These are phyloP conservation scores for Phaonia tiefii DNA, from an alignment of 2,888 invertebrate species.

Conservation along the genomic window DNA sequence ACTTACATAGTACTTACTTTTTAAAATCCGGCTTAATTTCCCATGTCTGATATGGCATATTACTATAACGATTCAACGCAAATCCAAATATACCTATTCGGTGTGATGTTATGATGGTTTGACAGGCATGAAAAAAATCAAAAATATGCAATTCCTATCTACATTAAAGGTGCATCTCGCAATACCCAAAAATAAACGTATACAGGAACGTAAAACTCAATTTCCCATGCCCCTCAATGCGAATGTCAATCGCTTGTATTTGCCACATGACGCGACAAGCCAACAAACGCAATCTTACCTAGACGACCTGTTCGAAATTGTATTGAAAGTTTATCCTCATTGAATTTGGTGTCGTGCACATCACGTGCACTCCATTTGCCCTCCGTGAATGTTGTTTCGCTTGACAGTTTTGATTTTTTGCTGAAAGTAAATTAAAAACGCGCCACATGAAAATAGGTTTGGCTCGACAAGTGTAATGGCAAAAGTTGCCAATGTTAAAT, in stretches of 20 bases:
- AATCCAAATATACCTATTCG: slow-evolving; percentile 85
- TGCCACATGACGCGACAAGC: no score
- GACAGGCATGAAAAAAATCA: slow-evolving; percentile 27
- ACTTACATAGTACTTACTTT: slow-evolving; percentile 73
- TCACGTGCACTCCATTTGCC: slow-evolving; percentile 87
- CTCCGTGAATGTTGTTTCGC: slow-evolving; percentile 70
- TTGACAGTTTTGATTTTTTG: slow-evolving; percentile 70
- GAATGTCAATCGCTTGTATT: background rate
- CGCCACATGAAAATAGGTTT: background rate
- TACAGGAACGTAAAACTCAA: background rate
- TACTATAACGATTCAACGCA: slow-evolving; percentile 87
- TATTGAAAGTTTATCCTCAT: slow-evolving; percentile 90
- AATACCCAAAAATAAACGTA: background rate
- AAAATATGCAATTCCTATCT: background rate
- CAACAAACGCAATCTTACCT: slow-evolving; percentile 76
- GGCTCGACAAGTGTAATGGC: no score
- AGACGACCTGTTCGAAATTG: slow-evolving; percentile 88
- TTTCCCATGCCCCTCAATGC: background rate
- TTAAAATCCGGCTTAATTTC: slow-evolving; percentile 87
- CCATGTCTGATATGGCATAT: slow-evolving; percentile 93
- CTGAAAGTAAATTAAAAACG: slow-evolving; percentile 60
- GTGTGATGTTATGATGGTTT: background rate
- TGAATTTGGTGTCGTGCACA: slow-evolving; percentile 90
- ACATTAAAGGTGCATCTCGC: slow-evolving; percentile 24
- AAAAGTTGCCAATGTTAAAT: no score